Evolutionary conservation across 2,113 vertebrate species (phyloP).

Genomic region (Garra rufa): DNA sequence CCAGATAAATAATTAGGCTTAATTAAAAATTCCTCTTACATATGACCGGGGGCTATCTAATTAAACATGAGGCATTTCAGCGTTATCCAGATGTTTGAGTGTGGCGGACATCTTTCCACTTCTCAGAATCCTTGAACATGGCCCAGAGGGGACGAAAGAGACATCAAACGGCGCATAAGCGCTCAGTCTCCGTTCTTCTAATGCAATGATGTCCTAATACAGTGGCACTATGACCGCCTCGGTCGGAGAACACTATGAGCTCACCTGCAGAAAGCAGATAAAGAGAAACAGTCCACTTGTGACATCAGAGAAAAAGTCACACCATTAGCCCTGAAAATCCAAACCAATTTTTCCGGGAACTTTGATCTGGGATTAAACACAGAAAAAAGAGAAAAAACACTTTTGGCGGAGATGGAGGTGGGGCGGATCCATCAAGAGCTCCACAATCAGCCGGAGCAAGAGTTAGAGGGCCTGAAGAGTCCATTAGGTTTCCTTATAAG

Average conservation of each 20-base stretch:
- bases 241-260: constrained; percentile 60
- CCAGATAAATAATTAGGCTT: not conserved
- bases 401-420: not conserved
- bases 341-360: constrained; percentile 68
- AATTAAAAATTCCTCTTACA: not conserved
- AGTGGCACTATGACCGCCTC: constrained; percentile 37
- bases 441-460: constrained; percentile 5
- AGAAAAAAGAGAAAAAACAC: constrained; percentile 43
- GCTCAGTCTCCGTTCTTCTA: constrained; percentile 40
- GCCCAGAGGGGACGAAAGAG: constrained; percentile 56
- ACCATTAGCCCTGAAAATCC: constrained; percentile 74
- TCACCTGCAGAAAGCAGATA: constrained; percentile 74
- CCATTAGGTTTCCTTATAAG: constrained; percentile 29
- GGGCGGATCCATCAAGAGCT: constrained; percentile 5
- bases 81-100: constrained; percentile 1
- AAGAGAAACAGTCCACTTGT: constrained; percentile 73
- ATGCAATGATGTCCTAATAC: constrained; percentile 39
- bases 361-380: constrained; percentile 79
- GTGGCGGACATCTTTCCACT: not conserved
- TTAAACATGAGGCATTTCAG: constrained; percentile 5
- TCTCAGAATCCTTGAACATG: not conserved
- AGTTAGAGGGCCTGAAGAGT: constrained; percentile 23
- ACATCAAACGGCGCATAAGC: constrained; percentile 63
- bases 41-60: not conserved
- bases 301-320: constrained; percentile 64